Evolutionary conservation across 2,113 vertebrate genomes (phyloP), one percentile per base, ranked within the genome.

Genomic region (Meleagris gallopavo): DNA sequence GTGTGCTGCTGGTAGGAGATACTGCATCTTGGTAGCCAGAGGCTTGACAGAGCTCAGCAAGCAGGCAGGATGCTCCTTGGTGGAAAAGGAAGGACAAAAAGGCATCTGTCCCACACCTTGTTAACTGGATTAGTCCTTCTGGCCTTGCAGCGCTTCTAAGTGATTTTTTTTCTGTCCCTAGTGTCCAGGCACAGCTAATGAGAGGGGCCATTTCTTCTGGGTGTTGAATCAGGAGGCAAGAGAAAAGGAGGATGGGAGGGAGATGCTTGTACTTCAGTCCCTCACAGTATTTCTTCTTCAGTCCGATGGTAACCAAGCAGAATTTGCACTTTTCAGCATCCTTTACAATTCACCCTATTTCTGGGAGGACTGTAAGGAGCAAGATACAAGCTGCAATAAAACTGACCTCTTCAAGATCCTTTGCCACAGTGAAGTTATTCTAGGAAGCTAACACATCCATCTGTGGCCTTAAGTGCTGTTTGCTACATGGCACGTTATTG

Each of bases 401-500:
- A 80, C 32, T 71, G 65, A 24, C n/a, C 34, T 90, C 41, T 91
- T 67, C 60, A 22, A 60, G 75, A 84, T 41, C 32, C 18, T 41
- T 32, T 38, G 38, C 76, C 67, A 73, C 40, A 71, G 45, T 60
- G 22, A 38, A 50, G 27, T 86, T 77, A 27, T 48, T 57, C 80
- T 54, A 22, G 80, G 55, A 91, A 55, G 58, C 16, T 72, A 50
- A 72, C 46, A 30, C 0, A 1, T 64, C 66, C 80, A 43, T 71
- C 83, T 89, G 61, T 65, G 86, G 32, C 57, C 94, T 86, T 24
- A 84, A 88, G 45, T 57, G 48, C 70, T 48, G n/a, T 82, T 92
- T 90, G 80, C 83, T 69, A 40, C 21, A 46, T 2, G 15, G 76
- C 38, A 43, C 32, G 54, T 75, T 86, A 82, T 20, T 93, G 92